These are phyloP conservation scores for Australoheros facetus DNA, from an alignment of 2,797 vertebrate genomes.

Conservation along the genomic window DNA sequence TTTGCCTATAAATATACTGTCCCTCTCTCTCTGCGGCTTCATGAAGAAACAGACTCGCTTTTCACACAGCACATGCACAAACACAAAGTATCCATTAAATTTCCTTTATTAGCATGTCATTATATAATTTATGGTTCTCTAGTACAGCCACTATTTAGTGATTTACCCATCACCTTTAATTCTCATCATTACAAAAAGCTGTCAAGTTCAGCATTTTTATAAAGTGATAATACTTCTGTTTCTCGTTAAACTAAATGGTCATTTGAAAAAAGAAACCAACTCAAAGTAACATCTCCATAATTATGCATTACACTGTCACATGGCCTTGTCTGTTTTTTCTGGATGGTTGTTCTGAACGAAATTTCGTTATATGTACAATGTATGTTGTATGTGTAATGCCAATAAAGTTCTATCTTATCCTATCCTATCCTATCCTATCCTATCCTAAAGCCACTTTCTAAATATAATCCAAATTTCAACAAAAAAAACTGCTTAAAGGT, in stretches of 20 bases:
- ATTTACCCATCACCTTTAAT: background rate
- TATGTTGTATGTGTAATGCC: no score
- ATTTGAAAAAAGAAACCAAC: conserved; percentile 33
- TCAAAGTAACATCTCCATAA: conserved; percentile 43
- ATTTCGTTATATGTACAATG: no score
- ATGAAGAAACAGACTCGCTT: background rate
- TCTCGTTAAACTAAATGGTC: conserved; percentile 43
- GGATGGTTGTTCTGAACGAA: no score
- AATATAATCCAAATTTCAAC: background rate
- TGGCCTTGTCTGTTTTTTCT: conserved; percentile 4
- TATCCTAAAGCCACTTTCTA: background rate
- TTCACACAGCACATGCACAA: background rate
- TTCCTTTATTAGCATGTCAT: conserved; percentile 7
- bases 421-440: no score
- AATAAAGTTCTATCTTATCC: no score
- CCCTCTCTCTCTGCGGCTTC: background rate
- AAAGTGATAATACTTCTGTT: conserved; percentile 22
- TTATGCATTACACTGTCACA: conserved; percentile 39
- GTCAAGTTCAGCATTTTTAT: background rate
- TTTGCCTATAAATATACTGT: conserved; percentile 22
- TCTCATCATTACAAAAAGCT: conserved; percentile 1
- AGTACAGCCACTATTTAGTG: background rate
- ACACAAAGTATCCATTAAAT: background rate
- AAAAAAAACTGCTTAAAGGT: background rate
- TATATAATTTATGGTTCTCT: background rate